Conservation (phyloP, 2,797 vertebrate genomes). For the Aeoliscus strigatus region DNA sequence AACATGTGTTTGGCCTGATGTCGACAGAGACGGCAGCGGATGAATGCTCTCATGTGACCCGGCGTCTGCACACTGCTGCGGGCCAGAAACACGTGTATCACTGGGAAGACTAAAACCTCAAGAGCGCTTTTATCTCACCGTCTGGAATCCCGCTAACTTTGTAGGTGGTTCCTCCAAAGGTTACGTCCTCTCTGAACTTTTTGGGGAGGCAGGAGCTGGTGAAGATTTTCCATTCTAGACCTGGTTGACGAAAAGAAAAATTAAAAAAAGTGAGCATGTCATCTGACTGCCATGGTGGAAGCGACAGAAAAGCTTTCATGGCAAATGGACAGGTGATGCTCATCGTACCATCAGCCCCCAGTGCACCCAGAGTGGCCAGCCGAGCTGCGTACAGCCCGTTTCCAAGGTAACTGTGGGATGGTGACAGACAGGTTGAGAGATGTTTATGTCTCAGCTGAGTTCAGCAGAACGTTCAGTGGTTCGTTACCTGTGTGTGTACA, state of each 20-base stretch:
- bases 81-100: conserved; percentile 46
- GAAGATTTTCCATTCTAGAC: conserved; percentile 82
- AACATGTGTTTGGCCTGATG: conserved; percentile 66
- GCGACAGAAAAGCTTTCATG: too few relatives aligned
- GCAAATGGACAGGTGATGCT: too few relatives aligned
- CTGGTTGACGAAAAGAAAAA: conserved; percentile 54
- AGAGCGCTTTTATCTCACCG: conserved; percentile 75
- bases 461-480: too few relatives aligned
- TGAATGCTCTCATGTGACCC: conserved; percentile 53
- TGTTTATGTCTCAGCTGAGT: not conserved
- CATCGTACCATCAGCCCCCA: conserved; percentile 89
- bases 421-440: too few relatives aligned
- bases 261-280: too few relatives aligned
- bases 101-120: conserved; percentile 52
- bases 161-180: conserved; percentile 89
- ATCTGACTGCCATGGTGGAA: too few relatives aligned
- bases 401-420: conserved; percentile 85
- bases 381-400: conserved; percentile 92
- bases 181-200: conserved; percentile 87
- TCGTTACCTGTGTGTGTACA: conserved; percentile 95
- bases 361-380: conserved; percentile 87
- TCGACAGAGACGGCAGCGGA: conserved; percentile 39
- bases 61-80: conserved; percentile 54
- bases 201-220: conserved; percentile 93
- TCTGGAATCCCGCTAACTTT: conserved; percentile 89